Conservation (phyloP, 2,888 invertebrate species). For the Peribatodes rhomboidaria region DNA sequence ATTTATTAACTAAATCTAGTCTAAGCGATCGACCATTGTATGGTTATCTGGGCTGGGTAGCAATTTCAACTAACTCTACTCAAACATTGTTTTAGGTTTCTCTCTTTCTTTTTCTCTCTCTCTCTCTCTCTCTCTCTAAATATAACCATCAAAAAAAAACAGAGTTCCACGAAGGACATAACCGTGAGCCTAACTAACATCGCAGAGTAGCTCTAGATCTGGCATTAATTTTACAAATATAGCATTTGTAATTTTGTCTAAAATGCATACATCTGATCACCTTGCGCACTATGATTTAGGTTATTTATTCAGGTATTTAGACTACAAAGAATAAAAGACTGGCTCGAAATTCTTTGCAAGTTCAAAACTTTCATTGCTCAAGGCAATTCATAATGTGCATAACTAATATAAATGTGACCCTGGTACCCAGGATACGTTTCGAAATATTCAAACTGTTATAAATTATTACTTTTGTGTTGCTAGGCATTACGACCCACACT, state of each 20-base stretch:
- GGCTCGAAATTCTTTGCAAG: conserved; percentile 10
- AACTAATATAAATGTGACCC: conserved; percentile 2
- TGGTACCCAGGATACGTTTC: conserved; percentile 15
- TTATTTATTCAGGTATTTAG: conserved; percentile 4
- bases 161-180: background rate
- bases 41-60: background rate
- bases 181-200: conserved; percentile 14
- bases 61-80: background rate
- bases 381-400: conserved; percentile 10
- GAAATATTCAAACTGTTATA: conserved; percentile 10
- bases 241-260: conserved; percentile 9
- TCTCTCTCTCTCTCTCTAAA: too few species aligned
- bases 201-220: conserved; percentile 18
- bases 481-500: conserved; percentile 2
- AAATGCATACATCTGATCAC: conserved; percentile 16
- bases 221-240: conserved; percentile 14
- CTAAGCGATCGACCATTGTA: background rate
- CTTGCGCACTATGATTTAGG: conserved; percentile 16
- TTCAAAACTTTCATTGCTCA: conserved; percentile 19
- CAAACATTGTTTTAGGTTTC: background rate
- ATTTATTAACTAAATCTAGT: background rate
- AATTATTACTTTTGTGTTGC: conserved; percentile 1
- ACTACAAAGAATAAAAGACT: conserved; percentile 20
- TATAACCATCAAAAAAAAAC: background rate
- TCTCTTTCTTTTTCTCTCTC: too few species aligned